A percentile compares a stretch with the other conserved stretches of the same genome.
Conservation (phyloP, 64 coral and sea anemone species). For the Porites australiensis region DNA sequence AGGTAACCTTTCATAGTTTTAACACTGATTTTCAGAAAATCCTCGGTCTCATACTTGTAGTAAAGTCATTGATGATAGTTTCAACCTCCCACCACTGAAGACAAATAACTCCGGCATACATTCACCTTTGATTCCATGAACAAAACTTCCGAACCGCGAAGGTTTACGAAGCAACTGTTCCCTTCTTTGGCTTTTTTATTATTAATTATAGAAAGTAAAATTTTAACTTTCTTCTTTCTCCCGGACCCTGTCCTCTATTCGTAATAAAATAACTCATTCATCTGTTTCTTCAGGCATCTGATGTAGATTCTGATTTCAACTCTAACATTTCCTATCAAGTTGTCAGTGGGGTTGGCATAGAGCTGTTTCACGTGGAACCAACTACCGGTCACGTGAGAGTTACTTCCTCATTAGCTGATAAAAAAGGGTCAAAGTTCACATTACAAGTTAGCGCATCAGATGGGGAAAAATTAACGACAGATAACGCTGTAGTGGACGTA, state of each 20-base stretch:
- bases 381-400: slow-evolving; percentile 58
- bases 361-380: slow-evolving; percentile 63
- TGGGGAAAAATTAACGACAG: neutral
- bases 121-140: no score
- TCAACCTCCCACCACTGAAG: neutral
- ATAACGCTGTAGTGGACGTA: slow-evolving; percentile 50
- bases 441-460: slow-evolving; percentile 45
- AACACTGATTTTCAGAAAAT: no score
- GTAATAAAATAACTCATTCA: no score
- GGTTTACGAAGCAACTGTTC: no score
- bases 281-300: slow-evolving; percentile 46
- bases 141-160: no score
- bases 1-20: slow-evolving; percentile 18
- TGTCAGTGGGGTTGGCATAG: slow-evolving; percentile 23
- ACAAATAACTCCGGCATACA: no score
- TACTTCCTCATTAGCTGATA: slow-evolving; percentile 39
- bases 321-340: slow-evolving; percentile 44
- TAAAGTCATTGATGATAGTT: neutral
- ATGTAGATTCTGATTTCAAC: slow-evolving; percentile 59
- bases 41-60: no score
- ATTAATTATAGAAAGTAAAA: no score
- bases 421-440: slow-evolving; percentile 36
- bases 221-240: no score
- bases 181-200: no score
- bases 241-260: no score